A percentile compares a stretch with the other conserved stretches of the same genome.
Evolutionary conservation across 2,797 vertebrate species (phyloP).

Genomic region (Acestrorhynchus altus): DNA sequence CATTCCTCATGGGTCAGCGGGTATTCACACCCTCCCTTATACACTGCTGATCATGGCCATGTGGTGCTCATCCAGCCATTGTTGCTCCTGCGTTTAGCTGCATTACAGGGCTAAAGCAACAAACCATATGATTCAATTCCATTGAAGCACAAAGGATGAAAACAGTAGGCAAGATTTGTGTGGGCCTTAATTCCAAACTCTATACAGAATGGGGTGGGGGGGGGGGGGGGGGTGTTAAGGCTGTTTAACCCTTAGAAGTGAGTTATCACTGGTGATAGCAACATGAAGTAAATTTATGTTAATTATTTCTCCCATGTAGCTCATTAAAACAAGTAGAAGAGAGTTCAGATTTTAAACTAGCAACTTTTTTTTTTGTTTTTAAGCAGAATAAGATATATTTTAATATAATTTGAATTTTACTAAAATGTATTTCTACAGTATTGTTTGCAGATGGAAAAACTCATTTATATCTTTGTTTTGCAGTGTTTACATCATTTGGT

Average conservation of each 20-base stretch:
- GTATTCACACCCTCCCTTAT: conserved; percentile 61
- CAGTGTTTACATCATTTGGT: neutral
- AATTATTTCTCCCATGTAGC: neutral
- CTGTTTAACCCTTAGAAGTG: neutral
- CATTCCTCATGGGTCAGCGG: conserved; percentile 76
- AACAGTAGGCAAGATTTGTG: neutral
- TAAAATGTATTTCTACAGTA: neutral
- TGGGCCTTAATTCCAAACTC: neutral
- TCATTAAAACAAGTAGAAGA: neutral
- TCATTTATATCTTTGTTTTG: neutral
- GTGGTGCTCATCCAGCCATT: conserved; percentile 65
- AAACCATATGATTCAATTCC: conserved; percentile 46
- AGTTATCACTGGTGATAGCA: neutral
- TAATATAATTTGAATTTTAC: neutral
- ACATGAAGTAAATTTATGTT: neutral
- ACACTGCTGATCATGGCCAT: conserved; percentile 66
- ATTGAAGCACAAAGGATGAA: conserved; percentile 9
- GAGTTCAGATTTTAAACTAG: neutral
- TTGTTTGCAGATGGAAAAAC: neutral
- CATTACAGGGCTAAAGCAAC: conserved; percentile 29
- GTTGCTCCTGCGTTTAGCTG: conserved; percentile 14
- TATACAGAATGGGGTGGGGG: neutral
- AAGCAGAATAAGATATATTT: neutral
- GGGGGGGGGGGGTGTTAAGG: neutral
- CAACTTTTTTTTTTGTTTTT: neutral